Evolutionary conservation across 2,113 vertebrate species (phyloP), one percentile per base, ranked within the genome.

Genomic region (Paradoxurus hermaphroditus): DNA sequence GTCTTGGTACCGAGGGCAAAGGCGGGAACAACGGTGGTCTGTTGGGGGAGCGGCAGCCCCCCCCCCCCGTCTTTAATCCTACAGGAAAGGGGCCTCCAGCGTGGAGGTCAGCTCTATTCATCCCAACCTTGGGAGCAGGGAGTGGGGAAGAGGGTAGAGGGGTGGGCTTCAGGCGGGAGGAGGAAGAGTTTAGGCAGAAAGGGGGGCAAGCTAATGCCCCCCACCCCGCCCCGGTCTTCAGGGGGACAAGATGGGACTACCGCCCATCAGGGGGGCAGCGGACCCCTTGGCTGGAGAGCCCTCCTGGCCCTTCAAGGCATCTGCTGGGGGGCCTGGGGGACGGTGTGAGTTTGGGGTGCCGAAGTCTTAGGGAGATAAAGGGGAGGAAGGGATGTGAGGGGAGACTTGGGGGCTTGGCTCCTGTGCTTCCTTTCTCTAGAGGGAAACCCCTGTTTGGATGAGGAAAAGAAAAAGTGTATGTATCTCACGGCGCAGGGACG

Each of bases 241-340:
- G 0, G 0, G 39, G 56, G 89, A 27, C 75, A 4, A 4, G 13
- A 41, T 2, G 53, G 59, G 56, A 27, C 10, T 34, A 6, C 2
- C 49, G 39, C 15, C 36, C 10, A 19, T 8, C 21, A 19, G 65
- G 39, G 65, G 23, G 41, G 44, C 62, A 90, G 59, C 68, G 1
- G 62, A 8, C 0, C 3, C 15, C 36, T 63, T 11, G 34, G 13
- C 49, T 23, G 1, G 16, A 85, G 15, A 56, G 0, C 1, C n/a
- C n/a, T 13, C 49, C 49, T 7, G 25, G 75, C 27, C 63, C 70
- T 59, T 65, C 49, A 56, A 27, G 31, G 5, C 79, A 14, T 73
- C 41, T 18, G 86, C 63, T 65, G 41, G 36, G 79, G 79, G 41
- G 9, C 51, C 70, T 34, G 41, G 68, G 25, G 16, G 29, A 59